Conservation (phyloP, 2,797 vertebrate species). For the Taeniopygia guttata region DNA sequence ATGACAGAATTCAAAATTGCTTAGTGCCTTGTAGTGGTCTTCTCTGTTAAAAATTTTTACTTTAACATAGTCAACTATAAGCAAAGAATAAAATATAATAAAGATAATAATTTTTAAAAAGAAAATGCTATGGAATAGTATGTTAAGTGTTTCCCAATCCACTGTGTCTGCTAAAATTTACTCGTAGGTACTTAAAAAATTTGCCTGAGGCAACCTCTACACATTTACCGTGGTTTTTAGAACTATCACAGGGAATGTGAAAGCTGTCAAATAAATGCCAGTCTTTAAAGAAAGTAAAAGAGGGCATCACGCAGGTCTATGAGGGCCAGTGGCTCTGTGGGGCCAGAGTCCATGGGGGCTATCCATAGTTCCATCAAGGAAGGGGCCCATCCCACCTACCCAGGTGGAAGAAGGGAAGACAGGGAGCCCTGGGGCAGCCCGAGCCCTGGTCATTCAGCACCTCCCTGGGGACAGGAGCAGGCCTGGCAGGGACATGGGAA, state of each 20-base stretch:
- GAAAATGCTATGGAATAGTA: not conserved
- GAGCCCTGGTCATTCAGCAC: accelerated
- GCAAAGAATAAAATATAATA: not conserved
- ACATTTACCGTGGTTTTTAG: not conserved
- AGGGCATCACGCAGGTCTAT: not conserved
- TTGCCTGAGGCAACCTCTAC: not conserved
- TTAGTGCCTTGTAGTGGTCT: not conserved
- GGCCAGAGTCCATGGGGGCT: too few relatives aligned
- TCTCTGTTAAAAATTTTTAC: not conserved
- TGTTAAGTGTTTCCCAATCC: not conserved
- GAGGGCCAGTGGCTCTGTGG: not conserved
- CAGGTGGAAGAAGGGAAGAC: not conserved
- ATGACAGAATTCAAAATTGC: not conserved
- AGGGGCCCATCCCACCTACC: not conserved
- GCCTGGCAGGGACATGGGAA: accelerated
- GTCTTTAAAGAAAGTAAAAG: not conserved
- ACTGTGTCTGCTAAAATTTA: not conserved
- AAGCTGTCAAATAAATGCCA: not conserved
- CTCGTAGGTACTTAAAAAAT: not conserved
- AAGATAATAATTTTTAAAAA: not conserved
- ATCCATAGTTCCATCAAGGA: accelerated
- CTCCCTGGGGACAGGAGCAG: not conserved
- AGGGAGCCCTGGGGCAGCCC: accelerated
- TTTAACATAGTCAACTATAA: not conserved
- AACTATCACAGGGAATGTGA: not conserved